Evolutionary conservation across 2,888 invertebrate genomes (phyloP).

Genomic region (Troides aeacus): DNA sequence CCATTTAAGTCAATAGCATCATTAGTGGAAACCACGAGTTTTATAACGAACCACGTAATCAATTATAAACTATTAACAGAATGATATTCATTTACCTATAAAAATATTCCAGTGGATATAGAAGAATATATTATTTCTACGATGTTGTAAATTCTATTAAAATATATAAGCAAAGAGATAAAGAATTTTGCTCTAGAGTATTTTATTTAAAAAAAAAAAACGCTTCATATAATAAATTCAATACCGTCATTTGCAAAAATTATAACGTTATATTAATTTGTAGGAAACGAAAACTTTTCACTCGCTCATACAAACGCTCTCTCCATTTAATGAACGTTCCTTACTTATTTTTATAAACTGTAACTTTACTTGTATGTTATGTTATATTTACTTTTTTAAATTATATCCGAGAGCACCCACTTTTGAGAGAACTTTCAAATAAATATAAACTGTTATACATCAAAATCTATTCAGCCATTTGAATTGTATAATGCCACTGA

Average conservation of each 20-base stretch:
- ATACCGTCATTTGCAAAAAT: background rate
- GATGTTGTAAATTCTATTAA: background rate
- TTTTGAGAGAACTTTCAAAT: background rate
- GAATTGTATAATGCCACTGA: background rate
- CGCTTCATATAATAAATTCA: background rate
- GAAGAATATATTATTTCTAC: background rate
- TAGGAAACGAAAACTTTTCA: slow-evolving; percentile 8
- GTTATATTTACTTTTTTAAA: background rate
- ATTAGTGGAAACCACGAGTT: slow-evolving; percentile 64
- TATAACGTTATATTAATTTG: background rate
- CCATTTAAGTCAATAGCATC: slow-evolving; percentile 62
- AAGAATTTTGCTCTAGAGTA: background rate
- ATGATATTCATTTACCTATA: background rate
- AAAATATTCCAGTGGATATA: background rate
- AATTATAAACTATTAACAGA: slow-evolving; percentile 56
- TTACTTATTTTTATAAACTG: too few relatives aligned
- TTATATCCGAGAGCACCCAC: background rate
- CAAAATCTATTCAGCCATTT: background rate
- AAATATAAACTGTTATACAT: background rate
- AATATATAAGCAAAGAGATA: background rate
- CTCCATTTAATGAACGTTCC: slow-evolving; percentile 3
- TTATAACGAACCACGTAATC: slow-evolving; percentile 62
- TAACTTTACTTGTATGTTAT: background rate
- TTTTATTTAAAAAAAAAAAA: background rate
- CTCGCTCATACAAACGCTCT: background rate